Evolutionary conservation across 2,888 invertebrate species (phyloP).

Genomic region (Platerodrilus igneus): DNA sequence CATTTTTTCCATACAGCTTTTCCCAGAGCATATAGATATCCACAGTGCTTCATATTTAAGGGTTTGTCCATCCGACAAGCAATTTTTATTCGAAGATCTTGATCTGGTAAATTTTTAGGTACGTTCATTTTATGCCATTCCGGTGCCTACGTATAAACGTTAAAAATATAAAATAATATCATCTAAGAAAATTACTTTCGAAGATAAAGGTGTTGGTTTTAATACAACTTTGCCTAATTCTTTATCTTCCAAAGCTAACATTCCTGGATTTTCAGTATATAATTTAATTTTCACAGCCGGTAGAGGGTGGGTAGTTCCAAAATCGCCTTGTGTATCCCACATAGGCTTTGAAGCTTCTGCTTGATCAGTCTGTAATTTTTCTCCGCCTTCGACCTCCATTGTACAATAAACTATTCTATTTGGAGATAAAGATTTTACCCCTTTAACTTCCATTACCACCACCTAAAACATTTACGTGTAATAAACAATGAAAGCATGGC

Average conservation of each 20-base stretch:
- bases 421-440: slow-evolving; percentile 91
- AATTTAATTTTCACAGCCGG: slow-evolving; percentile 97
- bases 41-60: slow-evolving; percentile 98
- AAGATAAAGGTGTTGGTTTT: slow-evolving; percentile 81
- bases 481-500: neutral
- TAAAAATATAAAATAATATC: slow-evolving; percentile 5
- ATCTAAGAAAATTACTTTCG: slow-evolving; percentile 61
- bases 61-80: slow-evolving; percentile 99
- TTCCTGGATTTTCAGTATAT: slow-evolving; percentile 95
- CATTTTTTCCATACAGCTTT: slow-evolving; percentile 99
- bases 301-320: slow-evolving; percentile 94
- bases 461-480: slow-evolving; percentile 78
- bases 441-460: slow-evolving; percentile 98
- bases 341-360: slow-evolving; percentile 98
- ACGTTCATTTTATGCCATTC: slow-evolving; percentile 99
- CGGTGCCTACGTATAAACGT: slow-evolving; percentile 60
- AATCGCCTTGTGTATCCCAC: slow-evolving; percentile 99
- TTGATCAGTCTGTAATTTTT: slow-evolving; percentile 98
- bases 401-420: slow-evolving; percentile 99
- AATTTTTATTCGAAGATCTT: slow-evolving; percentile 94
- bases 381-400: slow-evolving; percentile 99
- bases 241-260: slow-evolving; percentile 97
- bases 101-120: slow-evolving; percentile 91
- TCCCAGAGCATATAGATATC: slow-evolving; percentile 86
- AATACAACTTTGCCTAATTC: slow-evolving; percentile 91